Base-by-base conservation (phyloP, 2,113 vertebrate genomes). In the Epinephelus cyanopodus region DNA sequence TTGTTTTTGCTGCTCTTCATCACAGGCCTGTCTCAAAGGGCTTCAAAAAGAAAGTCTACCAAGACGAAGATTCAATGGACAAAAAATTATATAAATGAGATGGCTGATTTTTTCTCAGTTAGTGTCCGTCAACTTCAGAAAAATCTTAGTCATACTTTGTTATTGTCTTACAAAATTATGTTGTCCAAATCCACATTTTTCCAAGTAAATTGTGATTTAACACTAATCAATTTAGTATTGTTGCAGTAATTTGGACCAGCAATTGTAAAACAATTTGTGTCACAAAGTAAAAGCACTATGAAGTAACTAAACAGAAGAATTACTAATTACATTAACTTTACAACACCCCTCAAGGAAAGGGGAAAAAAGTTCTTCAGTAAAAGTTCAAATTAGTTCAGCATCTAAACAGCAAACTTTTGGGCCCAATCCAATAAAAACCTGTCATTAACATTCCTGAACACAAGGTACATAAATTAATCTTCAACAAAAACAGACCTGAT, bases 1-100 rank as follows among this genome's bases (percentile, higher is more conserved):
- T 74, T 57, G 48, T 82, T 74, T 64, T 33, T 70, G 70, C 63
- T 27, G 68, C 29, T 1, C 3, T 77, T 61, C 19, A 62, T 77
- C 63, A 3, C 64, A 68, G 33, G 70, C 6, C 8, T 42, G 6
- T 65, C 33, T 77, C 57, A 56, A 13, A 73, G 45, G 56, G 45
- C 54, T 37, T 63, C 64, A 2, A 72, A 62, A 68, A 64, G 2
- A 50, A 80, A 73, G 15, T 6, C 29, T 13, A 60, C 7, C 14
- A 33, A 4, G 29, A 62, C 10, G 15, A 48, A 57, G 58, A 21
- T 3, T 12, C 3, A 3, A 61, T 33, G 29, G 47, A 39, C 12
- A 18, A n/a, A n/a, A 27, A 60, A 15, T 9, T 2, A 10, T 11
- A 54, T 54, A 29, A 29, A 56, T 21, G 5, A 17, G 25, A 45